These are phyloP conservation scores for Didymodactylos carnosus DNA, from an alignment of 2,888 invertebrate species.

Conservation along the genomic window DNA sequence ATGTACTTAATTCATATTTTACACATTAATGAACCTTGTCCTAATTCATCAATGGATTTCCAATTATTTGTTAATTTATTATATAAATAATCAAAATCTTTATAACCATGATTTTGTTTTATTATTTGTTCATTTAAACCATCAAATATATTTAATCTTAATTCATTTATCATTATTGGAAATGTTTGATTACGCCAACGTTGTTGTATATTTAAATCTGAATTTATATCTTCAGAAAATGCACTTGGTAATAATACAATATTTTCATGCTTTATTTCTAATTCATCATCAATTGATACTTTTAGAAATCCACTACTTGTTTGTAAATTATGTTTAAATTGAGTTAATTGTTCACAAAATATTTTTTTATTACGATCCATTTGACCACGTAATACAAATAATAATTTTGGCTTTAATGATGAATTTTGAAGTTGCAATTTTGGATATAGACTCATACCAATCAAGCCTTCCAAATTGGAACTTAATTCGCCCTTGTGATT, in stretches of 20 bases:
- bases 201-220: no score
- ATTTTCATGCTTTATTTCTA: background rate
- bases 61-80: no score
- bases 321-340: background rate
- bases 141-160: no score
- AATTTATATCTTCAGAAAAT: background rate
- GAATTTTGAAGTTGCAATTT: background rate
- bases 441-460: background rate
- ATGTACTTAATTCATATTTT: no score
- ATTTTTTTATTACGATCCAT: background rate
- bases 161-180: no score
- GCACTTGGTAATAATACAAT: background rate
- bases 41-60: no score
- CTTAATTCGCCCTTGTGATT: constrained; percentile 5
- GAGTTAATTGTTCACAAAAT: background rate
- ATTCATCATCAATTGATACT: background rate
- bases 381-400: constrained; percentile 1
- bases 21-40: no score
- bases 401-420: background rate
- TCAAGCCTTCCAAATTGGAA: background rate
- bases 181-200: no score
- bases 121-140: no score
- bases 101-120: no score
- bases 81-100: no score
- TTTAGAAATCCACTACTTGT: background rate